phyloP scores from a whole-genome alignment of 2,797 vertebrate genomes.

The Columba guinea region DNA sequence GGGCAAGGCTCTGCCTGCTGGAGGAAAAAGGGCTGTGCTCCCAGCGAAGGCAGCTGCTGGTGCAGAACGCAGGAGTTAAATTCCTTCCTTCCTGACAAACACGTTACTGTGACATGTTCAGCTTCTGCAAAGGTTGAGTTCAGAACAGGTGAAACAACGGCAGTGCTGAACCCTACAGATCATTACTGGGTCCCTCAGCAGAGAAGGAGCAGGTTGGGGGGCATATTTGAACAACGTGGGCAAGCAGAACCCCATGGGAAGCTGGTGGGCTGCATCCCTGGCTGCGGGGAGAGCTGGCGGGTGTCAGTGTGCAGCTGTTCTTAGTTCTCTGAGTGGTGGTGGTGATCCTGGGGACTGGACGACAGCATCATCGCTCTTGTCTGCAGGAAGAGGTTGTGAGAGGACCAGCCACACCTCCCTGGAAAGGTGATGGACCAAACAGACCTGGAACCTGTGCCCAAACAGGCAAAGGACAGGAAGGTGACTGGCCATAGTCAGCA shows the following conservation, averaged over 20 bases:
- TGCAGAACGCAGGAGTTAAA: neutral
- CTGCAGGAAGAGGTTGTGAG: neutral
- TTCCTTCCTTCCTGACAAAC: neutral
- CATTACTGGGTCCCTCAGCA: neutral
- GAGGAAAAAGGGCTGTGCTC: neutral
- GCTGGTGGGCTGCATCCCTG: neutral
- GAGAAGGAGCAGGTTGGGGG: neutral
- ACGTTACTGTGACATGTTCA: neutral
- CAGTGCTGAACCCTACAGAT: fast-evolving
- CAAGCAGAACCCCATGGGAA: neutral
- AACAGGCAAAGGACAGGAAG: neutral
- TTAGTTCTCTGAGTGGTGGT: neutral
- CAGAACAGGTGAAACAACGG: neutral
- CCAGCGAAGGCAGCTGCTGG: neutral
- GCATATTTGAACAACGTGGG: neutral
- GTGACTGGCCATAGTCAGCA: neutral
- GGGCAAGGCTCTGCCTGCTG: neutral
- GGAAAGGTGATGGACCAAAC: neutral
- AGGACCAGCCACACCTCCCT: neutral
- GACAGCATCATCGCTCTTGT: neutral
- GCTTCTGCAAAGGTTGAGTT: neutral
- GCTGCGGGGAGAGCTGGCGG: neutral
- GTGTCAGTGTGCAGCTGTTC: neutral
- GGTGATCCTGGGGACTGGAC: neutral
- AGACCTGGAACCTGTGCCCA: neutral